Conservation (phyloP, 1,140 invertebrate species). For the Tetragnatha versicolor region DNA sequence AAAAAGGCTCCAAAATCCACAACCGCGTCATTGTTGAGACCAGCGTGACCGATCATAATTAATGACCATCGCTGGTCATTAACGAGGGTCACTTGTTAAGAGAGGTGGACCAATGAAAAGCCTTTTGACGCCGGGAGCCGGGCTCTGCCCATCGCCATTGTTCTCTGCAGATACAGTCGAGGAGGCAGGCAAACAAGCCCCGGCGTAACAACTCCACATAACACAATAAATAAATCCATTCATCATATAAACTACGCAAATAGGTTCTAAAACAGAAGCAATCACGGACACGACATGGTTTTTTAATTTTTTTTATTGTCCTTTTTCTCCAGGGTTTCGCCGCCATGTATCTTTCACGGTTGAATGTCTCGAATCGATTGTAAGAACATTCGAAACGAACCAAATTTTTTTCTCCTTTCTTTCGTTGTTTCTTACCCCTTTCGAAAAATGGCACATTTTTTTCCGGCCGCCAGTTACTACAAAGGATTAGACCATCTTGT, state of each 20-base stretch:
- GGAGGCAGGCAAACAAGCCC: slow-evolving; percentile 37
- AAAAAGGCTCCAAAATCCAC: slow-evolving; percentile 14
- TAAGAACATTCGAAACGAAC: slow-evolving; percentile 11
- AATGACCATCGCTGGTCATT: slow-evolving; percentile 50
- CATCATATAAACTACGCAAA: slow-evolving; percentile 51
- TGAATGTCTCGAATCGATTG: slow-evolving; percentile 32
- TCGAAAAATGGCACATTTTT: slow-evolving; percentile 12
- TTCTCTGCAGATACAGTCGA: slow-evolving; percentile 35
- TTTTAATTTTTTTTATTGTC: slow-evolving; percentile 35
- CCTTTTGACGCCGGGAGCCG: slow-evolving; percentile 7
- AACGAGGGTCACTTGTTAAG: slow-evolving; percentile 45
- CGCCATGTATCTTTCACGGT: slow-evolving; percentile 49
- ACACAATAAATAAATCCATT: slow-evolving; percentile 53
- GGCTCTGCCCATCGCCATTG: slow-evolving; percentile 14
- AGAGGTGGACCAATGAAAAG: slow-evolving; percentile 40
- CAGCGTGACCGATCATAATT: slow-evolving; percentile 51
- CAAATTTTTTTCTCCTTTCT: neutral
- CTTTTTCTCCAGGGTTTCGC: slow-evolving; percentile 40
- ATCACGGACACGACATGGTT: slow-evolving; percentile 49
- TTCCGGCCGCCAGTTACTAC: slow-evolving; percentile 1
- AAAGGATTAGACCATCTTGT: slow-evolving; percentile 19
- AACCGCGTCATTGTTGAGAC: slow-evolving; percentile 29
- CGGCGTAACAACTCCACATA: slow-evolving; percentile 11
- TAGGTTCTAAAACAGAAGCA: slow-evolving; percentile 49
- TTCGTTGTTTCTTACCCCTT: neutral